Evolutionary conservation across 2,888 invertebrate species (phyloP), one percentile per base, ranked within the genome.

Genomic region (Zaprionus obscuricornis): DNA sequence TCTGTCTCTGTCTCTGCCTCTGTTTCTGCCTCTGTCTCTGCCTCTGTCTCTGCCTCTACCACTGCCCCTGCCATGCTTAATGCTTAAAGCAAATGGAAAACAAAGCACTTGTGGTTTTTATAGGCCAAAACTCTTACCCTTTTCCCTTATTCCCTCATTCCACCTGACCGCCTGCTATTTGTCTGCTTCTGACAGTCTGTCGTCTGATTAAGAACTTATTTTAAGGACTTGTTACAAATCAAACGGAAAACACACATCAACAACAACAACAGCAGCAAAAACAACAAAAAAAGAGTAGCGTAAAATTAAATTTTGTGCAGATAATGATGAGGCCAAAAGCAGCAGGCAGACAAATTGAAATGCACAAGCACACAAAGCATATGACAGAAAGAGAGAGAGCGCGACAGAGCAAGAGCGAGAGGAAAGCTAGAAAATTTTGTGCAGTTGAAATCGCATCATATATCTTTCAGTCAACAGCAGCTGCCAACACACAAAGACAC

Each of bases 181-280:
- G 11, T 4, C 54, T 55, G 58, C 26, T 24, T 20, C 37, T 70
- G 75, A 71, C 76, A 62, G 56, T 3, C 42, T 37, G 37, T 37
- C 39, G 52, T 60, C 68, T 76, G 74, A 68, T 76, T 73, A 73
- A 68, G 74, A 40, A 73, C 56, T 76, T 72, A 73, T 58, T 73
- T 76, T 65, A 76, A 59, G 50, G 45, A 18, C 54, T 42, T 22
- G 49, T 50, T 46, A 45, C 45, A 49, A 52, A 66, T 60, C 71
- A 51, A 39, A 64, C 8, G 3, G 11, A 17, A 6, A 43, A 22
- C 6, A 27, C 17, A 0, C 13, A 33, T n/a, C 11, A 13, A 24
- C 26, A 16, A 24, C 10, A 45, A 11, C 29, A 39, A 51, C 49
- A 13, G 26, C 16, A n/a, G n/a, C n/a, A n/a, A n/a, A n/a, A n/a